Base-by-base conservation (phyloP, 2,797 vertebrate genomes). In the Anolis apletophallus region DNA sequence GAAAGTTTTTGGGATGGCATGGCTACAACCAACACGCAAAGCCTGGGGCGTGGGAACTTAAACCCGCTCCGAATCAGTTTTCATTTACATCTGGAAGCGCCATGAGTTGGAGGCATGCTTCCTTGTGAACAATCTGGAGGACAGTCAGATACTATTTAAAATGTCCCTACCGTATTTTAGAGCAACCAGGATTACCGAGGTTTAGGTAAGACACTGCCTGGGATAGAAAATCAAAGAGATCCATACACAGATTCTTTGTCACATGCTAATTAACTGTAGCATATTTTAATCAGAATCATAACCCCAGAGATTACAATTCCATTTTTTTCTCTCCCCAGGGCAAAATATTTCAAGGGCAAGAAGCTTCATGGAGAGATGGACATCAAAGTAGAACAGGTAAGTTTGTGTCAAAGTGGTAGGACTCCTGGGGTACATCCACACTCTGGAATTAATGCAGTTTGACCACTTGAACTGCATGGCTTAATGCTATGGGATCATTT, bases 381-480 rank as follows among this genome's bases (percentile, higher is more conserved):
- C 95, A 97, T 98, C 93, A 98, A 97, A 93, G 97, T 98, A 64
- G 98, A 98, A 93, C 98, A 98, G 97, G 98, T 98, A 90, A 90
- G 96, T 90, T 73, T 84, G 64, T 77, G 36, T 29, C 69, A 80
- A 73, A 57, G 14, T 67, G 52, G 83, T 40, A 40, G n/a, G n/a
- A n/a, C n/a, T n/a, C n/a, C n/a, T n/a, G n/a, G n/a, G n/a, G n/a
- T n/a, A n/a, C n/a, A n/a, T n/a, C n/a, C n/a, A 46, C 40, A 46
- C 40, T 14, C 46, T 54, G 26, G n/a, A 68, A 16, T 13, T 50
- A 3, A 67, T 46, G 40, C 40, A 46, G 40, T 46, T 46, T 46
- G 40, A 46, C 3, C 40, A 46, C 40, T 46, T 46, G 40, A 46
- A 46, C 40, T 46, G 40, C 40, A 46, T 46, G 6, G 40, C 40